phyloP scores from a whole-genome alignment of 2,797 vertebrate species.

The Sebastes vulpes region DNA sequence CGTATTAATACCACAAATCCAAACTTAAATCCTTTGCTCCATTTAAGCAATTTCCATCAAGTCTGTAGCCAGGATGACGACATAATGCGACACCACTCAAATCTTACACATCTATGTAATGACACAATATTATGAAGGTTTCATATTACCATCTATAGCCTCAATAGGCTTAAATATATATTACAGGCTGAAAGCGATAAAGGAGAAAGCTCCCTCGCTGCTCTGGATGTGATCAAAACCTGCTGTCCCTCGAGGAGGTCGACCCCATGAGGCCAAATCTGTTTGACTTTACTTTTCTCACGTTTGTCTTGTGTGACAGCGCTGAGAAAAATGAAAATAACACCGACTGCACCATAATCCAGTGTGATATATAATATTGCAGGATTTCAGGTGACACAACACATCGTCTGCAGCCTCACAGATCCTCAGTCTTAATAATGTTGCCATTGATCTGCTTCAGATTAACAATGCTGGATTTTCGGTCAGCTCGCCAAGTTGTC shows the following conservation, averaged over 20 bases:
- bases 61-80: neutral
- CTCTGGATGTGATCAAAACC: slow-evolving; percentile 37
- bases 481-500: neutral
- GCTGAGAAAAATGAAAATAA: slow-evolving; percentile 31
- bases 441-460: neutral
- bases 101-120: neutral
- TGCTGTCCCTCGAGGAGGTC: slow-evolving; percentile 38
- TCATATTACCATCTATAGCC: neutral
- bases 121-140: neutral
- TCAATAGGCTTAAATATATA: neutral
- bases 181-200: slow-evolving; percentile 10
- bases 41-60: neutral
- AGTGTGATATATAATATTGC: neutral
- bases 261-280: slow-evolving; percentile 49
- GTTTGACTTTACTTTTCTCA: slow-evolving; percentile 63
- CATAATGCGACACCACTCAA: neutral
- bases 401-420: neutral
- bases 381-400: slow-evolving; percentile 1
- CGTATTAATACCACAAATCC: neutral
- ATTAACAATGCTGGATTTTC: neutral
- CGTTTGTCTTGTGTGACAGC: slow-evolving; percentile 60
- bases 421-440: neutral
- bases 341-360: neutral
- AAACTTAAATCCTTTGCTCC: neutral
- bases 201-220: slow-evolving; percentile 14